Conservation (phyloP, 2,888 invertebrate species). For the Mechanitis mazaeus region DNA sequence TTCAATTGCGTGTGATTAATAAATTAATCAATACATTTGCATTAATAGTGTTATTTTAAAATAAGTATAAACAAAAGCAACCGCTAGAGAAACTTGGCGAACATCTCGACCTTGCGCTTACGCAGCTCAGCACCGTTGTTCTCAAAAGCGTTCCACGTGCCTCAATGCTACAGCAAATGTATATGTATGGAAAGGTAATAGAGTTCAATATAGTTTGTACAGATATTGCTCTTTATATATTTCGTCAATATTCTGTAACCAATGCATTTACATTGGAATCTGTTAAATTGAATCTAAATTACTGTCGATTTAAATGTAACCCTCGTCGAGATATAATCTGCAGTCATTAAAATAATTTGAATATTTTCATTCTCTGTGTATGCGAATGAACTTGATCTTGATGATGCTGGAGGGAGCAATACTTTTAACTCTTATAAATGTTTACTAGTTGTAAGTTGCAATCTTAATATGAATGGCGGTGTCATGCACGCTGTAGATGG, state of each 20-base stretch:
- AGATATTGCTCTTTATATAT: background rate
- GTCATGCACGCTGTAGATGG: constrained; percentile 12
- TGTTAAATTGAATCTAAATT: constrained; percentile 10
- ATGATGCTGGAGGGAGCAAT: too few relatives aligned
- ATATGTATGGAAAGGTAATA: background rate
- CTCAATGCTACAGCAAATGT: background rate
- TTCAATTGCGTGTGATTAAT: too few relatives aligned
- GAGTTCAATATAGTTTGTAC: background rate
- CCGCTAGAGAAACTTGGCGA: constrained; percentile 29
- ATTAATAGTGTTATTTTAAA: constrained; percentile 14
- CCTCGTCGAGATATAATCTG: too few relatives aligned
- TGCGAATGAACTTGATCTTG: too few relatives aligned
- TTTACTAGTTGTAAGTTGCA: too few relatives aligned
- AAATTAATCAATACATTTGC: too few relatives aligned
- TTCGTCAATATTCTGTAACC: constrained; percentile 11
- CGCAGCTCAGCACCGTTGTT: constrained; percentile 16
- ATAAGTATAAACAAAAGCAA: constrained; percentile 10
- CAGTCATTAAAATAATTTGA: too few relatives aligned
- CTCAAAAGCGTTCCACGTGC: constrained; percentile 9
- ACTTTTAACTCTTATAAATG: too few relatives aligned
- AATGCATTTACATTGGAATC: constrained; percentile 11
- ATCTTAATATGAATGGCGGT: background rate
- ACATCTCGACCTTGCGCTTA: constrained; percentile 21
- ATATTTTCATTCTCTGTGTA: too few relatives aligned
- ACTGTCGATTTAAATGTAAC: background rate